A percentile compares a stretch with the other conserved stretches of the same genome.
phyloP scores from a whole-genome alignment of 1,140 invertebrate genomes.

The Luehdorfia chinensis region DNA sequence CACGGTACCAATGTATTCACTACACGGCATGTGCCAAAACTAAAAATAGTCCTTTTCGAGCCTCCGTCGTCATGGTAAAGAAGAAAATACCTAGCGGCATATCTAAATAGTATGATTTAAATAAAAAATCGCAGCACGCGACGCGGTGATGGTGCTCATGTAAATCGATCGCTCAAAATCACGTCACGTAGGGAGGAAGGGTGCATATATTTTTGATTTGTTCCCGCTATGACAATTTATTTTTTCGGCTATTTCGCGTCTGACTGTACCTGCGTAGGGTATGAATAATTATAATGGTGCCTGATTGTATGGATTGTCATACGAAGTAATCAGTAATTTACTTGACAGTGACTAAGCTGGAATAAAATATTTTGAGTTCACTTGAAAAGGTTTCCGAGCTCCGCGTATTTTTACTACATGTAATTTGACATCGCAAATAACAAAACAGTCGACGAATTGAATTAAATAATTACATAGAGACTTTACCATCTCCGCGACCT shows the following conservation, averaged over 20 bases:
- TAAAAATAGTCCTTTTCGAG: slow-evolving; percentile 33
- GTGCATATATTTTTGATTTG: slow-evolving; percentile 77
- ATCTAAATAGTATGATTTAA: slow-evolving; percentile 73
- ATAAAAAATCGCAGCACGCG: slow-evolving; percentile 71
- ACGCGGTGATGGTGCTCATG: slow-evolving; percentile 52
- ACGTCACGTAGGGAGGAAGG: slow-evolving; percentile 64
- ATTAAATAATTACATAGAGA: no score
- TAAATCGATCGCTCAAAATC: slow-evolving; percentile 58
- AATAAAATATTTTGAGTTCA: no score
- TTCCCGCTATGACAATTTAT: slow-evolving; percentile 65
- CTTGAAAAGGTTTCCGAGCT: no score
- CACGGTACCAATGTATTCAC: slow-evolving; percentile 30
- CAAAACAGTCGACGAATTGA: no score
- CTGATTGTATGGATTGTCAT: slow-evolving; percentile 12
- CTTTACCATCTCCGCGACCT: no score
- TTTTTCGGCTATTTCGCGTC: slow-evolving; percentile 51
- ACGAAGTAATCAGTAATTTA: no score
- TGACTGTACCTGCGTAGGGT: slow-evolving; percentile 23
- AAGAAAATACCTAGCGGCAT: slow-evolving; percentile 55
- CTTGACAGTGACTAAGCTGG: no score
- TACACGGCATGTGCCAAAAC: slow-evolving; percentile 34
- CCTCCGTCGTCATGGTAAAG: slow-evolving; percentile 31
- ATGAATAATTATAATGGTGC: slow-evolving; percentile 1
- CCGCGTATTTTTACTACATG: no score
- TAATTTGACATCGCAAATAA: no score